Conservation (phyloP, 2,888 invertebrate species). For the Spisula subtruncata region DNA sequence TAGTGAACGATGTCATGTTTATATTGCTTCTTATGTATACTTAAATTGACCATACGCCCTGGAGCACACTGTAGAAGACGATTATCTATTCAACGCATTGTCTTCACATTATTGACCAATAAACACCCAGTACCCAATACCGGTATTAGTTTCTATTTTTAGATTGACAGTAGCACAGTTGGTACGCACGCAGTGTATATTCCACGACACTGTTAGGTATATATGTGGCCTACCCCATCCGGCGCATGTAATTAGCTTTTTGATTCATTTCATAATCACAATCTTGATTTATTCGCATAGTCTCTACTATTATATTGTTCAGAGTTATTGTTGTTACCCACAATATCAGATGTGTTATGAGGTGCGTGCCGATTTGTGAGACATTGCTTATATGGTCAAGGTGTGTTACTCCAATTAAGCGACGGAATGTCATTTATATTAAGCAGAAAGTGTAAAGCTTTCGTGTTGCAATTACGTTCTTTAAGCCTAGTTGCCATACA, state of each 20-base stretch:
- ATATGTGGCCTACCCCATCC: no score
- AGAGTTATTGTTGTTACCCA: neutral
- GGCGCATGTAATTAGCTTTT: neutral
- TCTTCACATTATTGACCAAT: no score
- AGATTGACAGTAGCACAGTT: no score
- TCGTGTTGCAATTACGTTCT: conserved; percentile 16
- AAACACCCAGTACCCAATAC: no score
- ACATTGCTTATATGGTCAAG: neutral
- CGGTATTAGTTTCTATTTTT: no score
- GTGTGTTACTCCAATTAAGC: neutral
- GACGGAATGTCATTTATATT: conserved; percentile 7
- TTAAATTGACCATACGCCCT: no score
- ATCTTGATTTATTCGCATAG: neutral
- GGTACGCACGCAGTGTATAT: no score
- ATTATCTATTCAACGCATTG: no score
- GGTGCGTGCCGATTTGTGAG: neutral
- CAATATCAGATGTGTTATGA: neutral
- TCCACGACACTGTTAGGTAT: no score
- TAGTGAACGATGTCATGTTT: no score
- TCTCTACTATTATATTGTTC: neutral
- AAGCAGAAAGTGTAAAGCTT: neutral
- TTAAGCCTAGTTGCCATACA: neutral
- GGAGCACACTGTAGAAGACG: neutral
- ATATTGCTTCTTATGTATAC: no score
- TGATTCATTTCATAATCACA: neutral